Evolutionary conservation across 2,888 invertebrate genomes (phyloP), one percentile per base, ranked within the genome.

Genomic region (Carabus problematicus): DNA sequence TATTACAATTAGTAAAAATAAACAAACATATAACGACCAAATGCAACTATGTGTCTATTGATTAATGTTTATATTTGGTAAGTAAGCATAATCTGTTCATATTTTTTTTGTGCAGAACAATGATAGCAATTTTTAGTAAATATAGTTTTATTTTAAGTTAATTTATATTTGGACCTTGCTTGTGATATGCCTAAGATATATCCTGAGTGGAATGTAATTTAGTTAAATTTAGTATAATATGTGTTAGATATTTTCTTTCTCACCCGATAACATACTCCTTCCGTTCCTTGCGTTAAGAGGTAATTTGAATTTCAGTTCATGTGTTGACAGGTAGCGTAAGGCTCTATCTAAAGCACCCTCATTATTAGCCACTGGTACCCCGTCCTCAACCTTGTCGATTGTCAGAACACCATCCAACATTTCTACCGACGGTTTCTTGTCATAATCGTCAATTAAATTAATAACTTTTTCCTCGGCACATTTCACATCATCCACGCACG

Each of bases 311-410:
- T 81, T 82, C 66, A 86, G 73, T 74, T 85, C 83, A 72, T 85
- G 84, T 43, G 81, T 82, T 60, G 79, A 76, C 72, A 85, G 75
- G 75, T 83, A 86, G 70, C 83, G 80, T 71, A 83, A 77, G 73
- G 84, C 79, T 72, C 84, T 82, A 71, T 84, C 84, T 64, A 84
- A 76, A 41, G 85, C 76, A 70, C 82, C 81, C 74, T 83, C 83
- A 64, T 72, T 71, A 16, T 75, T 75, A 54, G 71, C 69, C n/a
- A 66, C 45, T 70, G 73, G 64, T 71, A 77, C 76, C 71, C 79
- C 78, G 43, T 78, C 79, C 45, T 77, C 74, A 49, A 81, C 82
- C 75, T 83, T 83, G 69, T 76, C 77, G 3, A 82, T 52, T 11
- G 75, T 73, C 3, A 81, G 72, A 12, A 74, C 72, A 47, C 78